Base-by-base conservation (phyloP, 2,888 invertebrate species). In the Hirtodrosophila duncani region DNA sequence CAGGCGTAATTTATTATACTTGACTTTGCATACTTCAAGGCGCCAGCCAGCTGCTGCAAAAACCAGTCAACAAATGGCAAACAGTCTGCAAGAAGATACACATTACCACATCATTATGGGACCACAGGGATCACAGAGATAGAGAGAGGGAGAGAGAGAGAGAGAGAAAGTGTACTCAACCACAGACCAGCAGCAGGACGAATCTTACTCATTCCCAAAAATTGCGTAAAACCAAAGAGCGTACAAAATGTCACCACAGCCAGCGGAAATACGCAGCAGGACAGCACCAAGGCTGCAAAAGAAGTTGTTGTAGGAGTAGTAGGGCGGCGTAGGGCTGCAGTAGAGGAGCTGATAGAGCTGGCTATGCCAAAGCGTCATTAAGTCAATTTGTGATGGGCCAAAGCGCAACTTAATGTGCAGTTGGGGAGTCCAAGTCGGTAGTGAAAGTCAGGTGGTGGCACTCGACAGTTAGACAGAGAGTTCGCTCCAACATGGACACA, bases 21-120 rank as follows among this genome's bases (percentile, higher is more conserved):
- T 14, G 24, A 5, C 20, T 29, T 23, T 24, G 30, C 38, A 43
- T 37, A 27, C 44, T 44, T 43, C 29, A 53, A 57, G 71, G 57
- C 60, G 63, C 33, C 63, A 57, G 48, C 29, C 24, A 49, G 50
- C 27, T 30, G 38, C 38, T 31, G 24, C 46, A 38, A 26, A 51
- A 63, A 52, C 38, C 39, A 39, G 31, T 5, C 13, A 44, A 29
- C 36, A 50, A 34, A 55, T 61, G 70, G 62, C 51, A 66, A 71
- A 49, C 36, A 42, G 57, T 29, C 36, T 26, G 24, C 5, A 64
- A 42, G 64, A n/a, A n/a, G n/a, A n/a, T n/a, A 63, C 57, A 66
- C 57, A 66, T 67, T 70, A 83, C 82, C 83, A 81, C 83, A 81
- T 83, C 82, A 84, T 83, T 81, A 83, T 63, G 74, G 69, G 71